Percentiles rank a stretch among this genome's conserved stretches.
Evolutionary conservation across 2,113 vertebrate genomes (phyloP).

Genomic region (Tachycineta bicolor): DNA sequence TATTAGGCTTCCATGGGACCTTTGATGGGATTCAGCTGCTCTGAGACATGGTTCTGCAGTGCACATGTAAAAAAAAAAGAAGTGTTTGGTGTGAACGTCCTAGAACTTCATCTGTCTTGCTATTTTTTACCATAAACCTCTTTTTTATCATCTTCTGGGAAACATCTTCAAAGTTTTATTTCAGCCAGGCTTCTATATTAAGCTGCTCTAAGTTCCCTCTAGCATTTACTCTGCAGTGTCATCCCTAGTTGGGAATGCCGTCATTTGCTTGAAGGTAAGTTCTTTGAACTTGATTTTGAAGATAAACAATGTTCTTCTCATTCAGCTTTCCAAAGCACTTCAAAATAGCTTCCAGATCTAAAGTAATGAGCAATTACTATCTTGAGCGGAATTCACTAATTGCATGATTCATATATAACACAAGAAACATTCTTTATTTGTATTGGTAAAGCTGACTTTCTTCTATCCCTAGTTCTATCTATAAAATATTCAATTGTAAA

Average conservation of each 20-base stretch:
- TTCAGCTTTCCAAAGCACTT: neutral
- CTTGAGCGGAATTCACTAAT: constrained; percentile 41
- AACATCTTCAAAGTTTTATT: neutral
- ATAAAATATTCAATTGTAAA: neutral
- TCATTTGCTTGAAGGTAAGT: constrained; percentile 47
- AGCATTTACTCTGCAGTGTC: neutral
- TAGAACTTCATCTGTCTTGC: neutral
- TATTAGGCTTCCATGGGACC: neutral
- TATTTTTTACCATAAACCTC: neutral
- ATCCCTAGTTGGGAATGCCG: neutral
- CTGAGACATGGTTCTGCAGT: neutral
- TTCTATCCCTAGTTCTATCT: neutral
- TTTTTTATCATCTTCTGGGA: neutral
- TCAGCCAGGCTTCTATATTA: neutral
- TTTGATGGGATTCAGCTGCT: constrained; percentile 34
- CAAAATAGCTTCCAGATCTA: constrained; percentile 54
- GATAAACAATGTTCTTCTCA: constrained; percentile 33
- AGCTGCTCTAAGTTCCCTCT: neutral
- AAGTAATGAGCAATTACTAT: constrained; percentile 36
- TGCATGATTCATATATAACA: constrained; percentile 28
- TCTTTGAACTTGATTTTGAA: constrained; percentile 46
- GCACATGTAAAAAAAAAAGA: neutral
- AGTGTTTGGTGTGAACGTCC: neutral
- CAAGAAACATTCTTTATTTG: neutral
- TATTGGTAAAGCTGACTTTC: neutral